Evolutionary conservation across 2,113 vertebrate genomes (phyloP).

Genomic region (Cheilinus undulatus): DNA sequence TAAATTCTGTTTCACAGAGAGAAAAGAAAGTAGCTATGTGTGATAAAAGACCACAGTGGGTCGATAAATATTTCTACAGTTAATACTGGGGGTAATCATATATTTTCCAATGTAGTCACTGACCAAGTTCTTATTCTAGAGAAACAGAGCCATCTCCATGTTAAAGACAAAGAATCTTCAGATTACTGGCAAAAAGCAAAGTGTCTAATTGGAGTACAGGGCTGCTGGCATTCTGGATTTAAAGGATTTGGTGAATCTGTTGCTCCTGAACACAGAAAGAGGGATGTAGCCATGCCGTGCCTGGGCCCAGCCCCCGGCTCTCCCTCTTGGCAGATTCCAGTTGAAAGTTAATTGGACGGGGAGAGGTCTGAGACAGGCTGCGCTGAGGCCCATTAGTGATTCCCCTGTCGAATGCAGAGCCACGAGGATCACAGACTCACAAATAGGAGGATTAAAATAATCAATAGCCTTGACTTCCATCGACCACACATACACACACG

Average conservation of each 20-base stretch:
- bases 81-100: background rate
- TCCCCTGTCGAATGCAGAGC: constrained; percentile 86
- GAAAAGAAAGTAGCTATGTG: background rate
- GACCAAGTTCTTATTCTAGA: background rate
- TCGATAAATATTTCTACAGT: background rate
- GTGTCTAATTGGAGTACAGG: constrained; percentile 73
- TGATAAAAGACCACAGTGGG: background rate
- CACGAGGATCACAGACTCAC: constrained; percentile 88
- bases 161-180: constrained; percentile 38
- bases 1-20: background rate
- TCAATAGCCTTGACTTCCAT: constrained; percentile 87
- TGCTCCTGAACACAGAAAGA: constrained; percentile 65
- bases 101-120: background rate
- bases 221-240: constrained; percentile 71
- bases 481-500: constrained; percentile 72
- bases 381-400: constrained; percentile 85
- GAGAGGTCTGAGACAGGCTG: constrained; percentile 85
- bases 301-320: constrained; percentile 59
- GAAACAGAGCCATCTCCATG: constrained; percentile 6
- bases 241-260: constrained; percentile 78
- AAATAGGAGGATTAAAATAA: constrained; percentile 90
- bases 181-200: constrained; percentile 53
- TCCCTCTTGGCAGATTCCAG: constrained; percentile 80
- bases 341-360: constrained; percentile 86
- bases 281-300: constrained; percentile 59